Conservation (phyloP, 2,113 vertebrate genomes). For the Tyrannus savana region DNA sequence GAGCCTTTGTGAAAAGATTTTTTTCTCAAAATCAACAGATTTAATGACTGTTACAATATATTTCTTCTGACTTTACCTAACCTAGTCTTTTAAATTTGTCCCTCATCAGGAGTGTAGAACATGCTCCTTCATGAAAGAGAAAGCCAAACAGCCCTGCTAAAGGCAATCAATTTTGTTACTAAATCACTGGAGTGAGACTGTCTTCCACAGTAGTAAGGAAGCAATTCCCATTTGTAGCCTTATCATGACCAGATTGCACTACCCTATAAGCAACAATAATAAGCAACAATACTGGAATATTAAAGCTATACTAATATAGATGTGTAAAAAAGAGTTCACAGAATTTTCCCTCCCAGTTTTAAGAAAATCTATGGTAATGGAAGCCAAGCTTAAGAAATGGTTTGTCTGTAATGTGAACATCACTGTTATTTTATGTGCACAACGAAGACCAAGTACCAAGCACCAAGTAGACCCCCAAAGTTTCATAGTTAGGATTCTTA, state of each 20-base stretch:
- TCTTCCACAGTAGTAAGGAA: neutral
- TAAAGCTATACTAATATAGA: neutral
- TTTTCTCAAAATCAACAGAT: neutral
- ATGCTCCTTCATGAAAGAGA: neutral
- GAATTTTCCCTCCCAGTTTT: neutral
- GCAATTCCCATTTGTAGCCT: neutral
- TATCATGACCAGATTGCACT: neutral
- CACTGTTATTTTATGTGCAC: neutral
- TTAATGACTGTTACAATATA: neutral
- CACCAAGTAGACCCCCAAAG: neutral
- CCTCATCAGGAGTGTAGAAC: neutral
- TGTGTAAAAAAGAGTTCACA: neutral
- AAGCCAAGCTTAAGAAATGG: neutral
- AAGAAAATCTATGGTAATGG: neutral
- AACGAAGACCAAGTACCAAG: too few relatives aligned
- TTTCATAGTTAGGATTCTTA: neutral
- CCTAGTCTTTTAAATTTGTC: neutral
- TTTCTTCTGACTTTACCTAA: neutral
- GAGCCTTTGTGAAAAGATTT: neutral
- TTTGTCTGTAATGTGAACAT: neutral
- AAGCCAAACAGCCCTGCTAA: neutral
- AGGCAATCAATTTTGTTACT: neutral
- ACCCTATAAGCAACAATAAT: neutral
- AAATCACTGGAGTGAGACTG: neutral
- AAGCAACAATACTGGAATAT: neutral